Evolutionary conservation across 2,888 invertebrate species (phyloP).

Genomic region (Leptothorax acervorum): DNA sequence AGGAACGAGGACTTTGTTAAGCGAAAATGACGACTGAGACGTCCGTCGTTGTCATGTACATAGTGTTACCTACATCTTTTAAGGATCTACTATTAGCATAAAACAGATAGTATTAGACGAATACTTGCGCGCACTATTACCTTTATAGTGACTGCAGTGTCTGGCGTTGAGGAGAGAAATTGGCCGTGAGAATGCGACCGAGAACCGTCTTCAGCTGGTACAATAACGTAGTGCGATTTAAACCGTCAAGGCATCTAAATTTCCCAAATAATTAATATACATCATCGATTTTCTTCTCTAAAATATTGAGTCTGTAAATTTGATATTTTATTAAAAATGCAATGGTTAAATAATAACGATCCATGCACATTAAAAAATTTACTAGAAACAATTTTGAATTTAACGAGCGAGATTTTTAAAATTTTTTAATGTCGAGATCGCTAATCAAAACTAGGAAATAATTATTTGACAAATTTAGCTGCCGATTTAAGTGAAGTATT

Average conservation of each 20-base stretch:
- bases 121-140: slow-evolving; percentile 78
- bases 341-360: neutral
- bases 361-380: neutral
- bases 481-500: slow-evolving; percentile 79
- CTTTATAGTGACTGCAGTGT: slow-evolving; percentile 78
- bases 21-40: slow-evolving; percentile 38
- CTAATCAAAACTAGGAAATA: slow-evolving; percentile 29
- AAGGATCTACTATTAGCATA: slow-evolving; percentile 80
- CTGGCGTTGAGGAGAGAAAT: slow-evolving; percentile 66
- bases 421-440: slow-evolving; percentile 25
- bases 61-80: slow-evolving; percentile 83
- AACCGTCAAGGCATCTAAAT: slow-evolving; percentile 67
- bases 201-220: slow-evolving; percentile 76
- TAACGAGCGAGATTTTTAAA: neutral
- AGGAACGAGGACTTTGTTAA: slow-evolving; percentile 63
- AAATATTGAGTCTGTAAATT: neutral
- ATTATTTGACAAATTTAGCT: slow-evolving; percentile 75
- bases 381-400: neutral
- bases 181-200: slow-evolving; percentile 28
- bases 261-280: slow-evolving; percentile 74
- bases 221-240: slow-evolving; percentile 73
- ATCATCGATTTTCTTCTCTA: slow-evolving; percentile 40
- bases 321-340: slow-evolving; percentile 29
- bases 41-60: slow-evolving; percentile 75
- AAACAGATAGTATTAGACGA: slow-evolving; percentile 75